Conservation (phyloP, 2,113 vertebrate species). For the Sander vitreus region DNA sequence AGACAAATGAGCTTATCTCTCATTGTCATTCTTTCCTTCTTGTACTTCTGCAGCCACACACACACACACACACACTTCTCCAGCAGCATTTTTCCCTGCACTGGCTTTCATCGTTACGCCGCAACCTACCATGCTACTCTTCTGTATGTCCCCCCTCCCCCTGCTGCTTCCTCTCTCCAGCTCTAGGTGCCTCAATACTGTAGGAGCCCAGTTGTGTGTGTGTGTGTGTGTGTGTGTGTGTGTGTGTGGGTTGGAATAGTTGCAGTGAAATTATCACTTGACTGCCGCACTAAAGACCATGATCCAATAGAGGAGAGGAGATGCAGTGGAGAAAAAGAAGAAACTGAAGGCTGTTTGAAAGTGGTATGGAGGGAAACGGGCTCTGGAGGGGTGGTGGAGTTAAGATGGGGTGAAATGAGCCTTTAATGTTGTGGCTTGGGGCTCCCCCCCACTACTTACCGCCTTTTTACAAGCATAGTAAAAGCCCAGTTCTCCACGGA, state of each 20-base stretch:
- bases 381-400: not conserved
- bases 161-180: slow-evolving; percentile 27
- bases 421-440: not conserved
- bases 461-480: not conserved
- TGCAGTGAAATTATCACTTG: slow-evolving; percentile 56
- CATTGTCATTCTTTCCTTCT: not conserved
- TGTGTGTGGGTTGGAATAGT: slow-evolving; percentile 59
- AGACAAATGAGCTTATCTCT: not conserved
- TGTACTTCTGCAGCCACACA: slow-evolving; percentile 9
- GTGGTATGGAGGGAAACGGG: not conserved
- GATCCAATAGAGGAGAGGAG: not conserved
- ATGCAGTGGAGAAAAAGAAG: not conserved
- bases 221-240: slow-evolving; percentile 65
- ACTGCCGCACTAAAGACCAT: slow-evolving; percentile 29
- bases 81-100: slow-evolving; percentile 2
- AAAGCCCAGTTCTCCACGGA: not conserved
- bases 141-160: slow-evolving; percentile 12
- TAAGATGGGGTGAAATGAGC: not conserved
- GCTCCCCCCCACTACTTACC: not conserved
- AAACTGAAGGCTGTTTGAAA: not conserved
- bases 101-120: slow-evolving; percentile 45
- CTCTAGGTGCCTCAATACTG: slow-evolving; percentile 39
- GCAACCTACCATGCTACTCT: slow-evolving; percentile 74
- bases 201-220: slow-evolving; percentile 48
- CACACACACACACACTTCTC: not conserved